Percentiles rank a stretch among this genome's conserved stretches.
phyloP scores from a whole-genome alignment of 2,797 vertebrate genomes.

The Hephaestus fuliginosus region DNA sequence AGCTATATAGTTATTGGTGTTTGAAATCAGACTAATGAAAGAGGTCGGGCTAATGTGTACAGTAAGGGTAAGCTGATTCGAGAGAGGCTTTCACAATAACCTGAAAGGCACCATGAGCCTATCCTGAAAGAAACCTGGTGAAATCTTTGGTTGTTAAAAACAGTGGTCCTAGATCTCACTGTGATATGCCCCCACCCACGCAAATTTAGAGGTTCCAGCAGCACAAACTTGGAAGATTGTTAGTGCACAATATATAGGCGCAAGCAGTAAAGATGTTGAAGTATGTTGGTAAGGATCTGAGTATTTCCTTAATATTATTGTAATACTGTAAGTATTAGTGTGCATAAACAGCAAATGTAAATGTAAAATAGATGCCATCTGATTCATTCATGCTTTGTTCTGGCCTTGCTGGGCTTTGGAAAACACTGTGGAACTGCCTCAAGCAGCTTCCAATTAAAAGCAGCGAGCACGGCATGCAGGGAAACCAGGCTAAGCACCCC shows the following conservation, averaged over 20 bases:
- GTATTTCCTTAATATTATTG: background rate
- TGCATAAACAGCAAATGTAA: background rate
- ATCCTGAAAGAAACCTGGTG: too few species aligned
- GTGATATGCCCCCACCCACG: too few species aligned
- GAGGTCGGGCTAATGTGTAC: background rate
- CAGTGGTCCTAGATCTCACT: too few species aligned
- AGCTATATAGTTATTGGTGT: background rate
- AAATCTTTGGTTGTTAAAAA: too few species aligned
- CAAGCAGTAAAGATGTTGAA: background rate
- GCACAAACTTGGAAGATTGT: background rate
- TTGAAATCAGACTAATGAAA: background rate
- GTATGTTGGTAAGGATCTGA: background rate
- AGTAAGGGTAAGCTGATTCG: background rate
- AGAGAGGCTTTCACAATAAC: background rate
- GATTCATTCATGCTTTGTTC: background rate
- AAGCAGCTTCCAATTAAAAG: conserved; percentile 21
- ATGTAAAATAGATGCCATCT: background rate
- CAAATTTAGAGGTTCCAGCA: too few species aligned
- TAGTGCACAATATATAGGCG: background rate
- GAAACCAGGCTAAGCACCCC: conserved; percentile 20
- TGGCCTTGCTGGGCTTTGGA: conserved; percentile 1
- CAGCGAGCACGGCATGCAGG: background rate
- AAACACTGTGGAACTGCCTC: background rate
- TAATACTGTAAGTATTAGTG: background rate
- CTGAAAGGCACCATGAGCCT: too few species aligned